Evolutionary conservation across 1,140 invertebrate species (phyloP), one percentile per base, ranked within the genome.

Genomic region (Thalassaphorura encarpata): DNA sequence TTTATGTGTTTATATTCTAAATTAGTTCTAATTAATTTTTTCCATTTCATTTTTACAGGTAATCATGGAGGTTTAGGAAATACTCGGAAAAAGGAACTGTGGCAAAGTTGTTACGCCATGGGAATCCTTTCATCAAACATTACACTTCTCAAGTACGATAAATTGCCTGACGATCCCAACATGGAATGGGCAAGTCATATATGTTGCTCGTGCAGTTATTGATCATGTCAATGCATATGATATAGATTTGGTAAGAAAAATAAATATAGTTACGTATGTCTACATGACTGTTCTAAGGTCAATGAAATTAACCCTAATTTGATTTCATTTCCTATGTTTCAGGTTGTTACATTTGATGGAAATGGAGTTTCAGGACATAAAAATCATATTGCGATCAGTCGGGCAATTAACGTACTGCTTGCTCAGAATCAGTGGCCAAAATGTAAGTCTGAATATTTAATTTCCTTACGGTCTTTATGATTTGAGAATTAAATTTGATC

Each of bases 341-440:
- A 75, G 67, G 56, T 95, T 50, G 80, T 97, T 40, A 95, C 92
- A 31, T 97, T 97, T 76, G 93, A 97, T 73, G 81, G 82, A 67
- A 74, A 83, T 68, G 94, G 94, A 46, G 81, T 97, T 3, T 93
- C 88, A 66, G 80, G 82, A 8, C 93, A 97, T 75, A 73, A 77
- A 26, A 97, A 97, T 76, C 94, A 97, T 70, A 82, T 79, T 59
- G 82, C 87, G 43, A 77, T 89, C 56, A 89, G 85, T 69, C 83
- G 83, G 75, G 84, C 83, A 56, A 73, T 87, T 28, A 81, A 82
- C 56, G 79, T 84, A 67, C 75, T 90, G 62, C 83, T 83, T 66
- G 76, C 85, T 63, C 80, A 85, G 61, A 78, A 80, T 66, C 76
- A 79, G 68, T 75, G 89, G 72, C 86, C 87, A 64, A 72, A 76